Evolutionary conservation across 2,888 invertebrate genomes (phyloP).

Genomic region (Mesoligia furuncula): DNA sequence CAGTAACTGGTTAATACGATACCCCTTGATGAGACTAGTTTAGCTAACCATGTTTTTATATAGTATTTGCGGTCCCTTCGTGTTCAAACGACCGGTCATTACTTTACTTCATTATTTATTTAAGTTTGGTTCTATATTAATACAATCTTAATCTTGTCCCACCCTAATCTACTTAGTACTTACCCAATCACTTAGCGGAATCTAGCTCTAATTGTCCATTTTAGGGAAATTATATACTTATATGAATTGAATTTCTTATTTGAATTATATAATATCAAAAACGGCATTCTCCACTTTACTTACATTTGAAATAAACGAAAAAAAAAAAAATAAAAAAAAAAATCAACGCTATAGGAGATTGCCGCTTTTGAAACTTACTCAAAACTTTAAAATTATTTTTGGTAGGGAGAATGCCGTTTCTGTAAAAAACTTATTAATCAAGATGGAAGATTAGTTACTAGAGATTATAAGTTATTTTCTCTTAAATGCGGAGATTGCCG

Average conservation of each 20-base stretch:
- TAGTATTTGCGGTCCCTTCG: neutral
- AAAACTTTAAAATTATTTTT: no score
- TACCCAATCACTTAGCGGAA: conserved; percentile 23
- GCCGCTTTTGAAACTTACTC: no score
- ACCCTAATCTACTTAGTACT: neutral
- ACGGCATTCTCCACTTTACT: no score
- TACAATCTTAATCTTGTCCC: neutral
- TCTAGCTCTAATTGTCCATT: conserved; percentile 22
- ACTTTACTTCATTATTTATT: neutral
- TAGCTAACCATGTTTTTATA: neutral
- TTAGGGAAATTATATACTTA: conserved; percentile 9
- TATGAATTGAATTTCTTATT: neutral
- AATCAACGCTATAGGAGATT: no score
- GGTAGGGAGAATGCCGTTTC: no score
- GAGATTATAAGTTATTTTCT: no score
- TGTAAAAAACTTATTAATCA: no score
- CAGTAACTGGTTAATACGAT: neutral
- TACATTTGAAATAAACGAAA: no score
- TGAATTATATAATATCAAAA: no score
- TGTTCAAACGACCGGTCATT: neutral
- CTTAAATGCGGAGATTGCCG: no score
- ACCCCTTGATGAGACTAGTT: neutral
- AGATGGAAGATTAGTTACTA: no score
- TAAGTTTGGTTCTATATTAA: neutral
- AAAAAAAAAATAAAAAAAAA: no score